phyloP scores from a whole-genome alignment of 2,888 invertebrate species.

The Agapetus fuscipes region DNA sequence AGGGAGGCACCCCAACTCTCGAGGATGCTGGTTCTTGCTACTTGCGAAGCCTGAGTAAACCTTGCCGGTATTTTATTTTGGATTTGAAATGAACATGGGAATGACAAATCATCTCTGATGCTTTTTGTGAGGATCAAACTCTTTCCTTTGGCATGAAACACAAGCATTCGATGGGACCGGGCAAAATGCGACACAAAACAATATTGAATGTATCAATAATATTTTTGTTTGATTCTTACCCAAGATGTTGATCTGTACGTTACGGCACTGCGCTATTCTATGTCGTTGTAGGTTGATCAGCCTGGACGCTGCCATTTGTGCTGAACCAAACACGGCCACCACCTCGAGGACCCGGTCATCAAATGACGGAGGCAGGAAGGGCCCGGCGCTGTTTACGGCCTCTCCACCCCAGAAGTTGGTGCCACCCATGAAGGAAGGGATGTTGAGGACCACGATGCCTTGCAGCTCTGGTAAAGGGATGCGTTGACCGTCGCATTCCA shows the following conservation, averaged over 20 bases:
- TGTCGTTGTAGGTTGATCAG: slow-evolving; percentile 94
- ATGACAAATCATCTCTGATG: too few species aligned
- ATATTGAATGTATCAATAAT: too few species aligned
- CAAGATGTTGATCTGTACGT: slow-evolving; percentile 91
- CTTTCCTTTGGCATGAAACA: too few species aligned
- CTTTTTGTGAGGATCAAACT: too few species aligned
- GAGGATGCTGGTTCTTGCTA: too few species aligned
- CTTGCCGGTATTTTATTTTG: too few species aligned
- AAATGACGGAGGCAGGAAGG: slow-evolving; percentile 87
- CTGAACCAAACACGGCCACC: slow-evolving; percentile 94
- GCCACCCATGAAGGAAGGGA: slow-evolving; percentile 93
- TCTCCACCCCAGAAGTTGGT: slow-evolving; percentile 99
- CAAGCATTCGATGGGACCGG: too few species aligned
- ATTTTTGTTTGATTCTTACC: too few species aligned
- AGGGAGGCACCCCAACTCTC: too few species aligned
- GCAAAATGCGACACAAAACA: too few species aligned
- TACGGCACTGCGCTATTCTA: slow-evolving; percentile 92
- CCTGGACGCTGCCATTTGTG: slow-evolving; percentile 94
- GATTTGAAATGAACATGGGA: too few species aligned
- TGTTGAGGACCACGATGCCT: slow-evolving; percentile 94
- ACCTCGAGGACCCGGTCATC: slow-evolving; percentile 96
- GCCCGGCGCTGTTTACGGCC: slow-evolving; percentile 29
- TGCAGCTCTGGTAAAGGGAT: slow-evolving; percentile 93
- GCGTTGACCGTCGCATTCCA: slow-evolving; percentile 93
- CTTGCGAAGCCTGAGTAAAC: too few species aligned